A percentile compares a stretch with the other conserved stretches of the same genome.
phyloP scores from a whole-genome alignment of 2,888 invertebrate genomes.

The Erannis defoliaria region DNA sequence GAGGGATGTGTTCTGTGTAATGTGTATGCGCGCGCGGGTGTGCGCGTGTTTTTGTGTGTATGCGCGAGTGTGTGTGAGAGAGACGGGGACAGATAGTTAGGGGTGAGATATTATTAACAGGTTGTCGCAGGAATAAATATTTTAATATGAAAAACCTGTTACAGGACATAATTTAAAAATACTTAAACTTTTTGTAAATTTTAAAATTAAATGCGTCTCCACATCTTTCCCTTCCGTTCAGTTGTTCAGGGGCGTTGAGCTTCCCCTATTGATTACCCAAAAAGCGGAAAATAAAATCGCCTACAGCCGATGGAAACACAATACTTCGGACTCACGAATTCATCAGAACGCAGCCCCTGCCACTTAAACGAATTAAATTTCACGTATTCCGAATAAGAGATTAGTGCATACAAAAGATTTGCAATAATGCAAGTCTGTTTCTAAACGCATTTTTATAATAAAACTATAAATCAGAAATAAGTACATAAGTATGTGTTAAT shows the following conservation, averaged over 20 bases:
- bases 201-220: constrained; percentile 51
- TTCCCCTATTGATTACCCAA: constrained; percentile 86
- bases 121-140: no score
- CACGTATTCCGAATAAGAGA: constrained; percentile 14
- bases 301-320: constrained; percentile 69
- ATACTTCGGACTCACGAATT: constrained; percentile 66
- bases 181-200: constrained; percentile 23
- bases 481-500: background rate
- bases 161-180: no score
- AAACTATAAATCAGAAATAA: no score
- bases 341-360: constrained; percentile 52
- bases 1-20: no score
- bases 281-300: constrained; percentile 86
- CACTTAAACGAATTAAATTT: constrained; percentile 76
- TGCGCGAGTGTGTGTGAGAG: no score
- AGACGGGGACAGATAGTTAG: no score
- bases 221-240: constrained; percentile 49
- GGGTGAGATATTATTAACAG: no score
- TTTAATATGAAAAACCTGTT: no score
- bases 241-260: constrained; percentile 76
- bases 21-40: no score
- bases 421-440: background rate
- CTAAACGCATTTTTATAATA: background rate
- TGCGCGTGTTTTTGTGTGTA: no score
- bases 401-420: background rate